These are phyloP conservation scores for Steinernema carpocapsae DNA, from an alignment of 2,888 invertebrate species.

Conservation along the genomic window DNA sequence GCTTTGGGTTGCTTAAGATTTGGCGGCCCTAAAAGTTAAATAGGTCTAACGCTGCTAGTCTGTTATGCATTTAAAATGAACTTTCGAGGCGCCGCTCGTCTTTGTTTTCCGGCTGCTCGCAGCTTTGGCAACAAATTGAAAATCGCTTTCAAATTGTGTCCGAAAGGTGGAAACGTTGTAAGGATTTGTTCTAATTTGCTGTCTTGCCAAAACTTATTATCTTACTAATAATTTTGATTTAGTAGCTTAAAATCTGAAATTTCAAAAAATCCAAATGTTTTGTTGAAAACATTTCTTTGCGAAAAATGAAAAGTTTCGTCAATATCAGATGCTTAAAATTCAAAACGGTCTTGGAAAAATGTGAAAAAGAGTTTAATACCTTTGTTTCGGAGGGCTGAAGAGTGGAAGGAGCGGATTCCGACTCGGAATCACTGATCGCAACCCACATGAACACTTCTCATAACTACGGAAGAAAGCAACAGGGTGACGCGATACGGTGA, in stretches of 20 bases:
- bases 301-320: no score
- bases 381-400: constrained; percentile 5
- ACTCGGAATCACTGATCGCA: constrained; percentile 29
- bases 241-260: no score
- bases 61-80: constrained; percentile 18
- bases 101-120: neutral
- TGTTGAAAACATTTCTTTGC: no score
- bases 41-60: neutral
- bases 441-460: constrained; percentile 20
- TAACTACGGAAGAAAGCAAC: neutral
- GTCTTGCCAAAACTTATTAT: no score
- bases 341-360: neutral
- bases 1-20: constrained; percentile 24
- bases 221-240: no score
- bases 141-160: no score
- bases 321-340: neutral
- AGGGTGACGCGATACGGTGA: neutral
- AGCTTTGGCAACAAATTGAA: no score
- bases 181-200: no score
- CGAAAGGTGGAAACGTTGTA: no score
- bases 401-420: constrained; percentile 11
- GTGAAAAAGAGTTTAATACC: constrained; percentile 10
- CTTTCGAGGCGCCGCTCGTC: neutral
- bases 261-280: no score
- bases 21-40: constrained; percentile 22